These are phyloP conservation scores for Phoenicopterus ruber DNA, from an alignment of 2,113 vertebrate species.

Conservation along the genomic window DNA sequence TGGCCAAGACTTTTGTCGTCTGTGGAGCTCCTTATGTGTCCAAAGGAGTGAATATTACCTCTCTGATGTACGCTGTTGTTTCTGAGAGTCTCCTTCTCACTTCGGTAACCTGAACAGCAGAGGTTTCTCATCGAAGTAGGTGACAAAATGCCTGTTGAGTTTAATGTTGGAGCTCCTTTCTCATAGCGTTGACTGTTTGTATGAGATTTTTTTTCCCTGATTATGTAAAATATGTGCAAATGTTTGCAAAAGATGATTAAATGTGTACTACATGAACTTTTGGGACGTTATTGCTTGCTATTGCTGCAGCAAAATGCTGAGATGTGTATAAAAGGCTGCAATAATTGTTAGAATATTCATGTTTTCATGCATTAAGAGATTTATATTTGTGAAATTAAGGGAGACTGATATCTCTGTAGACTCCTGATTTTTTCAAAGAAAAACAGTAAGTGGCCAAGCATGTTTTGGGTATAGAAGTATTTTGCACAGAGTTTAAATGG, in stretches of 20 bases:
- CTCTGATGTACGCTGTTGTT: not conserved
- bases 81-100: not conserved
- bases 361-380: not conserved
- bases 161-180: not conserved
- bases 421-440: not conserved
- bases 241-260: not conserved
- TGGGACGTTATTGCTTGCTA: not conserved
- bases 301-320: not conserved
- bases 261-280: not conserved
- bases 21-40: not conserved
- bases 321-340: not conserved
- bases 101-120: not conserved
- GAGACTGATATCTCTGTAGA: not conserved
- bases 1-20: not conserved
- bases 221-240: not conserved
- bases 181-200: not conserved
- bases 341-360: not conserved
- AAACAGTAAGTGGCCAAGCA: not conserved
- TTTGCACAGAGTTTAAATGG: not conserved
- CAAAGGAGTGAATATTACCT: not conserved
- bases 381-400: not conserved
- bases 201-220: not conserved
- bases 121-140: not conserved
- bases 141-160: not conserved
- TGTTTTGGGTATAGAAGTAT: not conserved